phyloP scores from a whole-genome alignment of 37 sponge, comb jelly and placozoan genomes.

The Crambe crambe region DNA sequence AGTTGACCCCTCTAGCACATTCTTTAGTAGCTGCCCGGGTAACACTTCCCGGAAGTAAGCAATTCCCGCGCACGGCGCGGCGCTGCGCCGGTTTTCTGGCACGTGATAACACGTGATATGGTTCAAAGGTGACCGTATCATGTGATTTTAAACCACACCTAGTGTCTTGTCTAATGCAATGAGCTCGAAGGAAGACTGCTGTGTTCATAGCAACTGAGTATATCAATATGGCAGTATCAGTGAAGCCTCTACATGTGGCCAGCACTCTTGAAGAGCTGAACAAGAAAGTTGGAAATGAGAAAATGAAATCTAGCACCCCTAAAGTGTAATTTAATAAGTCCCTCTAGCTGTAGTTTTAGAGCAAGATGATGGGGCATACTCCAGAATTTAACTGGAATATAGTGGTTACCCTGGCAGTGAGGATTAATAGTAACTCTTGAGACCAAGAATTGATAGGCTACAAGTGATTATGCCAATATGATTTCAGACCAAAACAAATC shows the following conservation, averaged over 20 bases:
- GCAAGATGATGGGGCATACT: too few relatives aligned
- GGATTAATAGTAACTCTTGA: too few relatives aligned
- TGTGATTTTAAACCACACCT: slow-evolving; percentile 10
- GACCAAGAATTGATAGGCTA: too few relatives aligned
- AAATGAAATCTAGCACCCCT: slow-evolving; percentile 15
- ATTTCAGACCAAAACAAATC: too few relatives aligned
- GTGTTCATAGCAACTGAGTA: too few relatives aligned
- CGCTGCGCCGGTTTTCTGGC: neutral
- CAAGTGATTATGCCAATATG: too few relatives aligned
- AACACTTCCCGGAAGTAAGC: neutral
- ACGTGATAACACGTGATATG: neutral
- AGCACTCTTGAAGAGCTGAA: slow-evolving; percentile 70
- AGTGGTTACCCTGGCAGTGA: too few relatives aligned
- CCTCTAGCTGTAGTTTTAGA: neutral
- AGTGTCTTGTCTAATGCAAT: neutral
- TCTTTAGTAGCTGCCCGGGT: neutral
- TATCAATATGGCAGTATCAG: neutral
- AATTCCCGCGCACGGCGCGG: neutral
- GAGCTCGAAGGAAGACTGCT: neutral
- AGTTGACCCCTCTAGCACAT: neutral
- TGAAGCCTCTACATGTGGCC: slow-evolving; percentile 70
- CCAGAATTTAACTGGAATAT: too few relatives aligned
- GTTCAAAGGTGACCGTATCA: neutral
- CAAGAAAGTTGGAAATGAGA: slow-evolving; percentile 7
- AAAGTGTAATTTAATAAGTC: slow-evolving; percentile 40